Percentiles rank a stretch among this genome's conserved stretches.
Evolutionary conservation across 2,113 vertebrate species (phyloP).

Genomic region (Pelobates fuscus): DNA sequence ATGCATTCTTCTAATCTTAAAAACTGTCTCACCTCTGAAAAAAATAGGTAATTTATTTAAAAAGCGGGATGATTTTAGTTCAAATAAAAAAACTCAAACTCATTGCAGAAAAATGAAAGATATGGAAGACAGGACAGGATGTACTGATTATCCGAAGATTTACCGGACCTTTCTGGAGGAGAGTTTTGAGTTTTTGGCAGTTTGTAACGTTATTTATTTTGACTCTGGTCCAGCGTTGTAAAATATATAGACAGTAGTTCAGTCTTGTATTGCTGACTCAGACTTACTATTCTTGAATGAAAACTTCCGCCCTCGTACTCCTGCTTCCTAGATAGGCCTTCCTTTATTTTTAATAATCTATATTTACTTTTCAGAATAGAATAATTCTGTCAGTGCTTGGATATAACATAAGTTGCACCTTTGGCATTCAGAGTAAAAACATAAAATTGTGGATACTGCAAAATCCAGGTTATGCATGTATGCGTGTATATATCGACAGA

Average conservation of each 20-base stretch:
- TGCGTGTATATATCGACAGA: too few species aligned
- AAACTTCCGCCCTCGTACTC: conserved; percentile 63
- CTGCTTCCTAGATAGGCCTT: conserved; percentile 56
- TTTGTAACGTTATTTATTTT: conserved; percentile 65
- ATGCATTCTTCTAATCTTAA: conserved; percentile 29
- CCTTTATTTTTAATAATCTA: conserved; percentile 16
- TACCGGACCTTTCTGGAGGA: conserved; percentile 56
- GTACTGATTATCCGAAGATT: conserved; percentile 55
- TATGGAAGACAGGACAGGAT: conserved; percentile 48
- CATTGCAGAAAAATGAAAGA: conserved; percentile 43
- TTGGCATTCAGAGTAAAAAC: background rate
- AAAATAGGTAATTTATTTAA: conserved; percentile 38
- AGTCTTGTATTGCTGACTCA: conserved; percentile 65
- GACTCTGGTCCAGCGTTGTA: conserved; percentile 59
- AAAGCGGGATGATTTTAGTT: conserved; percentile 35
- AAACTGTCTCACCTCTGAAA: conserved; percentile 42
- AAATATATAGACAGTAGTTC: conserved; percentile 61
- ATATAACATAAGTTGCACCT: conserved; percentile 28
- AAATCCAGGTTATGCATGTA: background rate
- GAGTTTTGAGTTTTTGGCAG: conserved; percentile 60
- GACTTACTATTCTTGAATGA: conserved; percentile 61
- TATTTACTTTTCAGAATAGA: conserved; percentile 38
- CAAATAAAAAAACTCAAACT: conserved; percentile 33
- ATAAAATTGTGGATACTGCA: background rate
- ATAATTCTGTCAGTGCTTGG: conserved; percentile 43